phyloP scores from a whole-genome alignment of 92 coral and sea anemone genomes.

The Chrysogorgia sp. region DNA sequence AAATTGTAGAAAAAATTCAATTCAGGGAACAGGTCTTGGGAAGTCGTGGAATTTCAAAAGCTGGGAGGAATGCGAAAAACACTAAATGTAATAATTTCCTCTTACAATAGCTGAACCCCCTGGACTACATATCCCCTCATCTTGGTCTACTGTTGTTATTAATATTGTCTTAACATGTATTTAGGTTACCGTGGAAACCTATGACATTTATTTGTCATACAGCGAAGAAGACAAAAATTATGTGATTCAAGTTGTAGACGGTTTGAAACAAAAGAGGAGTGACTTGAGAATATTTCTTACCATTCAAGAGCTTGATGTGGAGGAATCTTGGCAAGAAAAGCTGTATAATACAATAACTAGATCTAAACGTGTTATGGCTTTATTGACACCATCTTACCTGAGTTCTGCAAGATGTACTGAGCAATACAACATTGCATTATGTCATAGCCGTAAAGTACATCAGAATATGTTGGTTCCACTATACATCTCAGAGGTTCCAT shows the following conservation, averaged over 20 bases:
- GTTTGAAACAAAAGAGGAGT: slow-evolving; percentile 49
- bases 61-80: too few relatives aligned
- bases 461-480: slow-evolving; percentile 82
- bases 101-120: too few relatives aligned
- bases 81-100: too few relatives aligned
- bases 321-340: slow-evolving; percentile 90
- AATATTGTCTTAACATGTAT: too few relatives aligned
- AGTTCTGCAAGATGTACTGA: slow-evolving; percentile 79
- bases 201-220: slow-evolving; percentile 85
- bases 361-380: slow-evolving; percentile 80
- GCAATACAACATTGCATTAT: slow-evolving; percentile 93
- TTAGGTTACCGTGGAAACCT: background rate
- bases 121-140: too few relatives aligned
- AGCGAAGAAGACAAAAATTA: slow-evolving; percentile 70
- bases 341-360: slow-evolving; percentile 75
- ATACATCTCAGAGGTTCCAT: slow-evolving; percentile 67
- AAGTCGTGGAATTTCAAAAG: too few relatives aligned
- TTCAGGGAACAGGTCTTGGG: too few relatives aligned
- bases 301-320: slow-evolving; percentile 73
- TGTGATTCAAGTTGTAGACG: slow-evolving; percentile 64
- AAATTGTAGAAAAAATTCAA: too few relatives aligned
- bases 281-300: slow-evolving; percentile 66
- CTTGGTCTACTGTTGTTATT: too few relatives aligned
- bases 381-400: slow-evolving; percentile 77
- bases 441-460: slow-evolving; percentile 72